Evolutionary conservation across 1,140 invertebrate genomes (phyloP), one percentile per base, ranked within the genome.

Genomic region (Brachionus koreanus): DNA sequence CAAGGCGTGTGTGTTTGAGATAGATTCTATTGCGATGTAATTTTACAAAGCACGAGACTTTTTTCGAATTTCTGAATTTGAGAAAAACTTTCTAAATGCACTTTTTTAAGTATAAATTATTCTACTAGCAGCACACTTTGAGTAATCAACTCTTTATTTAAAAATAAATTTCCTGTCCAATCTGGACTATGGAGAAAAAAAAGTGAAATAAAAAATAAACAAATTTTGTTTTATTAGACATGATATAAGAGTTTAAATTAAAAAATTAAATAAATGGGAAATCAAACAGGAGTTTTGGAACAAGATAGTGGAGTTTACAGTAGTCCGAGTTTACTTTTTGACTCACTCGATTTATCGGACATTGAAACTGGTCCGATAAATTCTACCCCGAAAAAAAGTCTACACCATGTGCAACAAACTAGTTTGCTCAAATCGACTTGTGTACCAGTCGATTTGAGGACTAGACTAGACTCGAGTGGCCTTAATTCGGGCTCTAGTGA

Each of bases 381-480:
- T 43, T 69, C 37, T 10, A n/a, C 37, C 16, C 2, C 65, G 16
- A 69, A 42, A 19, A 42, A 69, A 69, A 39, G 3, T 57, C n/a
- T 0, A 57, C 1, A 52, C 6, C 13, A 57, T 19, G 19, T 25
- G 49, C 19, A 25, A 25, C 2, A 57, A 1, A 5, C 49, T 23
- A 42, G 35, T 69, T 39, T 69, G 35, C 13, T 19, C 23, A 69
- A 69, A 16, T 43, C 65, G 12, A 42, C 12, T n/a, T 69, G 12
- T 10, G n/a, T 23, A n/a, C 5, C 3, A 12, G 7, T 42, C 12
- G 33, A 33, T 4, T 33, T 65, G 13, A 65, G 37, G 9, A 33
- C 33, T 69, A 69, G 65, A 39, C 10, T 69, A n/a, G 65, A 69
- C 65, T 69, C 65, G 65, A 65, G 29, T 37, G 63, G 63, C 1